These are phyloP conservation scores for Synergus umbraculus DNA, from an alignment of 2,888 invertebrate genomes.

Conservation along the genomic window DNA sequence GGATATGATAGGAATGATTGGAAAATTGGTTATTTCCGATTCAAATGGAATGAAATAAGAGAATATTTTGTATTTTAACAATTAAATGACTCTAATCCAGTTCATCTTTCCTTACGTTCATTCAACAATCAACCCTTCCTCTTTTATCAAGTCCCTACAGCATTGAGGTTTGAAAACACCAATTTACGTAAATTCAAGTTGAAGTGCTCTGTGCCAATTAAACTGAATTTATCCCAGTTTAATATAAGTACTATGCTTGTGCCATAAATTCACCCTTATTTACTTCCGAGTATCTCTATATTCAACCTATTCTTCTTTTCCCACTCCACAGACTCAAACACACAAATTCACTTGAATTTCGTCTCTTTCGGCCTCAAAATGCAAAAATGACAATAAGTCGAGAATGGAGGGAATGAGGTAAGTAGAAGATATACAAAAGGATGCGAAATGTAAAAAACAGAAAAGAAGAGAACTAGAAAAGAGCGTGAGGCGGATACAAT, in stretches of 20 bases:
- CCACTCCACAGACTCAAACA: not conserved
- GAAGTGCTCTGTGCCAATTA: conserved; percentile 9
- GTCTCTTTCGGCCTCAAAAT: not conserved
- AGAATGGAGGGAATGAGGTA: conserved; percentile 4
- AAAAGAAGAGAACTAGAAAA: not conserved
- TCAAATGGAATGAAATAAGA: not conserved
- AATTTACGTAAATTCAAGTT: conserved; percentile 34
- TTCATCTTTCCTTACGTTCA: not conserved
- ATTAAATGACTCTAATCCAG: not conserved
- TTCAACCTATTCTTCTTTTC: not conserved
- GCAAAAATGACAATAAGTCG: conserved; percentile 25
- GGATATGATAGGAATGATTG: no score
- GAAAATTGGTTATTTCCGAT: not conserved
- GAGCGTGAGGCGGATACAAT: conserved; percentile 69
- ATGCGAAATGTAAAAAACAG: not conserved
- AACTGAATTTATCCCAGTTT: conserved; percentile 31
- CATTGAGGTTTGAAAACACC: not conserved
- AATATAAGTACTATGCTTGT: conserved; percentile 30
- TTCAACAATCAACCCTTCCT: not conserved
- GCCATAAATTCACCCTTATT: conserved; percentile 27
- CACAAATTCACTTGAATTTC: conserved; percentile 14
- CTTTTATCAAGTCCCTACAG: conserved; percentile 4
- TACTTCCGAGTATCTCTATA: conserved; percentile 19
- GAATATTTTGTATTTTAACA: not conserved
- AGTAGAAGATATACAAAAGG: conserved; percentile 15